phyloP scores from a whole-genome alignment of 2,113 vertebrate species.

The Stigmatopora nigra region DNA sequence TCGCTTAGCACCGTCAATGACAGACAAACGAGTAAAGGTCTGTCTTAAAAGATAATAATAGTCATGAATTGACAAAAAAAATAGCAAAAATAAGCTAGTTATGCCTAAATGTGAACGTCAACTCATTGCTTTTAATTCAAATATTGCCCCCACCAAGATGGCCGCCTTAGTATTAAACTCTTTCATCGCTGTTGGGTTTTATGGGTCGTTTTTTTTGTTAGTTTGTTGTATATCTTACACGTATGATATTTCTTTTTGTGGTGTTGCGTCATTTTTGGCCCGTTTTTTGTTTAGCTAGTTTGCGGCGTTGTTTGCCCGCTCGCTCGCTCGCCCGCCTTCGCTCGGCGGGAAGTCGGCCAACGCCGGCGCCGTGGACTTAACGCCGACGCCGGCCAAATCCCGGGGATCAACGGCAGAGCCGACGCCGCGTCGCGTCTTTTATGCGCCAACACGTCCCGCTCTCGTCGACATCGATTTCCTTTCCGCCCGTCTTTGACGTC shows the following conservation, averaged over 20 bases:
- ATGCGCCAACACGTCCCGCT: conserved; percentile 53
- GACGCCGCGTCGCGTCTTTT: conserved; percentile 23
- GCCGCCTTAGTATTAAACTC: conserved; percentile 2
- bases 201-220: conserved; percentile 7
- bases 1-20: too few relatives aligned
- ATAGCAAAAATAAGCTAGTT: too few relatives aligned
- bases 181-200: background rate
- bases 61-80: too few relatives aligned
- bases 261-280: conserved; percentile 3
- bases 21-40: too few relatives aligned
- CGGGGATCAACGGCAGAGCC: conserved; percentile 38
- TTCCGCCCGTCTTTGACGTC: conserved; percentile 14
- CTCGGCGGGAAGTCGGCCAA: background rate
- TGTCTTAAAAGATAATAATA: too few relatives aligned
- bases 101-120: too few relatives aligned
- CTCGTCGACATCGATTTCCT: conserved; percentile 39
- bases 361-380: background rate
- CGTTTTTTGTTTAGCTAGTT: conserved; percentile 4
- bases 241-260: background rate
- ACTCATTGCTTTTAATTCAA: too few relatives aligned
- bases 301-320: conserved; percentile 33
- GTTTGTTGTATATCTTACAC: background rate
- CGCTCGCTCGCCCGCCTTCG: background rate
- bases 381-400: conserved; percentile 39
- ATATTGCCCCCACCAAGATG: too few relatives aligned